Evolutionary conservation across 2,113 vertebrate genomes (phyloP), one percentile per base, ranked within the genome.

Genomic region (Sardina pilchardus): DNA sequence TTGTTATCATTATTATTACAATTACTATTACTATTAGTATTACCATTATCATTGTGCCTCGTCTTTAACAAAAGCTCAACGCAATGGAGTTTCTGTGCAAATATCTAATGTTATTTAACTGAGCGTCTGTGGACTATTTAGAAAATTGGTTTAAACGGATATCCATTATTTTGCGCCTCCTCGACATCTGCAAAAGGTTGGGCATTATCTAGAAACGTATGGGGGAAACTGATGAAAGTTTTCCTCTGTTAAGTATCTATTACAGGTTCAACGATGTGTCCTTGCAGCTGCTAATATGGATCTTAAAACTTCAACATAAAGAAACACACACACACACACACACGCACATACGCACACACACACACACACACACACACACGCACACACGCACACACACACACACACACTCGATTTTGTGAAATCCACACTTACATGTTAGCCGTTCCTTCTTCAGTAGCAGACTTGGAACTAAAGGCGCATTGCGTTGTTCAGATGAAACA

Each of bases 261-360:
- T 10, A 71, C 26, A 26, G 26, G 7, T 30, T 71, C 26, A 71
- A 71, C 8, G 34, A 30, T 34, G 26, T 71, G 30, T 34, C n/a
- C 10, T 8, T 34, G 26, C 63, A 14, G 26, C 4, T 26, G 30
- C 8, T 16, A 71, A 30, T 71, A 30, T 34, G 2, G 1, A 71
- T 30, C 63, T 30, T 71, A 71, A 78, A 85, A 82, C 84, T 83
- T 81, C 71, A 85, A 26, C 39, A 50, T n/a, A 47, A 19, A 83
- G n/a, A n/a, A n/a, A n/a, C n/a, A n/a, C n/a, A n/a, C n/a, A n/a
- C n/a, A n/a, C n/a, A n/a, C n/a, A n/a, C n/a, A n/a, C n/a, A n/a
- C n/a, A n/a, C n/a, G n/a, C 39, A 53, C 43, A 4, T 6, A n/a
- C 50, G 2, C 71, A 4, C 36, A 0, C 21, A 26, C 36, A 26